Evolutionary conservation across 2,888 invertebrate genomes (phyloP), one percentile per base, ranked within the genome.

Genomic region (Blera fallax): DNA sequence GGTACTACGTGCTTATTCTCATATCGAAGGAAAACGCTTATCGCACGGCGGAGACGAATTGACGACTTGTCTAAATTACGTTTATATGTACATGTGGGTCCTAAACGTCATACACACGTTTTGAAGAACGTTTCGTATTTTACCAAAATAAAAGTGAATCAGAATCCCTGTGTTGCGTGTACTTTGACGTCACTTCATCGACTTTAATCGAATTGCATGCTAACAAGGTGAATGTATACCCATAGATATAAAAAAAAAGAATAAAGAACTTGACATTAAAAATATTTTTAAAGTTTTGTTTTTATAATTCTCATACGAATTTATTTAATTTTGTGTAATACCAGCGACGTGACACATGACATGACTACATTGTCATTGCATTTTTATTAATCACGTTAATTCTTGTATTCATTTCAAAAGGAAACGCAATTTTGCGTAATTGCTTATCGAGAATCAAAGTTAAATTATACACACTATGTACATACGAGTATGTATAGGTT

Each of bases 1-100:
- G n/a, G 34, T 3, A 29, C 16, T 79, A 79, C 78, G 78, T 79
- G 78, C 64, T 45, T 79, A 48, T 72, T 64, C 78, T 48, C 78
- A 72, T 14, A 34, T 32, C 37, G 18, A 62, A 11, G 40, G 50
- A 29, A 34, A 64, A 48, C 24, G 32, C 64, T 79, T 79, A 64
- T 79, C 70, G 70, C 64, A 24, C 7, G 18, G 32, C 37, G 8
- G 37, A 79, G 78, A 79, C 78, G 64, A 54, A 56, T 70, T 56
- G 70, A 70, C 78, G 78, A 79, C 78, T 72, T 70, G 70, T 24
- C 27, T 45, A 52, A 69, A 70, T 16, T 32, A 62, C 60, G 69
- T 56, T 79, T 54, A 11, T 29, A 62, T 78, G 52, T 21, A 18
- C 34, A 3, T 11, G 5, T n/a, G 4, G 3, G 5, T 34, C 45